These are phyloP conservation scores for Vandiemenella viatica DNA, from an alignment of 2,888 invertebrate species.

Conservation along the genomic window DNA sequence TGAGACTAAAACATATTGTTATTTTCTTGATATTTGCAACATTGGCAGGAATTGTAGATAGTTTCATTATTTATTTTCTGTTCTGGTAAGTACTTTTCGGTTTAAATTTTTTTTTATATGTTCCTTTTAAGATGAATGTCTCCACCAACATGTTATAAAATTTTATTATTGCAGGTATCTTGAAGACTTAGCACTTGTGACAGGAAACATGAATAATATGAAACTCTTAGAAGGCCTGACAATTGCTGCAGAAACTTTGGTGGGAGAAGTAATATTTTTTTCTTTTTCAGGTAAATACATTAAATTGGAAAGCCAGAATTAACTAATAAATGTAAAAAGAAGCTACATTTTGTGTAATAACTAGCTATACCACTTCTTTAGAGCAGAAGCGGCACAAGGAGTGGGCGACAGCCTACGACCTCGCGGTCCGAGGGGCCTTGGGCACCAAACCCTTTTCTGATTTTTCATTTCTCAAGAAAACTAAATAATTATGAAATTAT, in stretches of 20 bases:
- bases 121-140: neutral
- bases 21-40: slow-evolving; percentile 58
- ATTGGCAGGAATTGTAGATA: slow-evolving; percentile 60
- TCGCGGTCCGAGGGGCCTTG: no score
- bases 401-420: no score
- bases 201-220: slow-evolving; percentile 45
- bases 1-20: slow-evolving; percentile 46
- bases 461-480: no score
- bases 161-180: slow-evolving; percentile 41
- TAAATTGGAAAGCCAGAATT: no score
- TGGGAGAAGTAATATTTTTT: slow-evolving; percentile 66
- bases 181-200: slow-evolving; percentile 53
- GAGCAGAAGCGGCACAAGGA: no score
- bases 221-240: slow-evolving; percentile 67
- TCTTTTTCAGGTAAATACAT: slow-evolving; percentile 49
- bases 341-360: no score
- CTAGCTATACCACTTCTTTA: no score
- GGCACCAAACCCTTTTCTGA: no score
- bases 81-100: slow-evolving; percentile 44
- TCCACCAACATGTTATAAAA: no score
- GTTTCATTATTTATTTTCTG: slow-evolving; percentile 66
- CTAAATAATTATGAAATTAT: no score
- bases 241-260: slow-evolving; percentile 62
- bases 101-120: neutral
- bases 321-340: neutral